Percentiles rank a stretch among this genome's conserved stretches.
These are phyloP conservation scores for Caenorhabditis sulstoni DNA, from an alignment of 2,888 invertebrate species.

Conservation along the genomic window DNA sequence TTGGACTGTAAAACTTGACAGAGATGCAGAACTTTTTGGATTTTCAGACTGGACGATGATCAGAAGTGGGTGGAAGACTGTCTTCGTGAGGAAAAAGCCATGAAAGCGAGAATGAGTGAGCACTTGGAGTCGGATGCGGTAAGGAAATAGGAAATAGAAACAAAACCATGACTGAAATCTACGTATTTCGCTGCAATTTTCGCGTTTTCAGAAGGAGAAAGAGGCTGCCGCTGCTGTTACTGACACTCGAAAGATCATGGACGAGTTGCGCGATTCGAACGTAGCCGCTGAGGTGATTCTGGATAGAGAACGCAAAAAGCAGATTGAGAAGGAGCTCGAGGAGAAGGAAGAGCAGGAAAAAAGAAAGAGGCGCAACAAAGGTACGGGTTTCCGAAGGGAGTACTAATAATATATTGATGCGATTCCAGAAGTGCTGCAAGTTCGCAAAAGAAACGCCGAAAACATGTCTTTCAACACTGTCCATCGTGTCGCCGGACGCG, in stretches of 20 bases:
- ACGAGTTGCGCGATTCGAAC: conserved; percentile 94
- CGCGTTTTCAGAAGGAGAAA: conserved; percentile 59
- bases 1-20: no score
- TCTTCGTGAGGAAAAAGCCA: conserved; percentile 81
- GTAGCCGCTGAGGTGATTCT: conserved; percentile 87
- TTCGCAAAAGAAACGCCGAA: conserved; percentile 64
- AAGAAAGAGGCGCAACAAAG: conserved; percentile 86
- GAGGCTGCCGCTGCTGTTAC: conserved; percentile 53
- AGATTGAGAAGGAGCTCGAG: conserved; percentile 82
- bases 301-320: conserved; percentile 85
- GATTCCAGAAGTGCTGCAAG: conserved; percentile 59
- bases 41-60: conserved; percentile 82
- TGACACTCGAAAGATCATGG: conserved; percentile 87
- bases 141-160: no score
- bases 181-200: background rate
- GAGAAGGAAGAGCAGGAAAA: conserved; percentile 78
- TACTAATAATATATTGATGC: background rate
- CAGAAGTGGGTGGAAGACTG: conserved; percentile 84
- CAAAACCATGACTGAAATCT: no score
- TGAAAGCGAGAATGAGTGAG: conserved; percentile 64
- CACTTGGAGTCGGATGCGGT: conserved; percentile 58
- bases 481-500: conserved; percentile 60
- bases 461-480: conserved; percentile 65
- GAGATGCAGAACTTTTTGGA: no score
- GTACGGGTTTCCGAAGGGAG: conserved; percentile 19